phyloP scores from a whole-genome alignment of 2,797 vertebrate genomes.

The Myioborus miniatus region DNA sequence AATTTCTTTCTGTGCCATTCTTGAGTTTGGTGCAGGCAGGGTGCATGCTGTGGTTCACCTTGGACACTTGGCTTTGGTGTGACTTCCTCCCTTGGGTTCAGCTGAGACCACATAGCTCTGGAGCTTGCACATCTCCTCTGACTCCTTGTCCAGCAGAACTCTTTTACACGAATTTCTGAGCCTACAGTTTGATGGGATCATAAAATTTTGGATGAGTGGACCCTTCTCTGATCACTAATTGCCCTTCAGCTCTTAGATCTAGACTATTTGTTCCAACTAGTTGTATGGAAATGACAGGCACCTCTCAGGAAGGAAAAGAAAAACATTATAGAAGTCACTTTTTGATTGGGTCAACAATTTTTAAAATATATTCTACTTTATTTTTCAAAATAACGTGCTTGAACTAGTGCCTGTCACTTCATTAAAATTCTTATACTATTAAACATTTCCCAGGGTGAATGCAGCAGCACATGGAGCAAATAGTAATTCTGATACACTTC shows the following conservation, averaged over 20 bases:
- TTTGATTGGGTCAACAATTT: not conserved
- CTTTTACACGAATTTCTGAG: not conserved
- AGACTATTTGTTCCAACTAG: not conserved
- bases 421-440: not conserved
- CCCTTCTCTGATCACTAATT: not conserved
- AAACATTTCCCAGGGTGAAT: not conserved
- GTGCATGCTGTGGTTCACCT: not conserved
- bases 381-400: not conserved
- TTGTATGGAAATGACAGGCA: not conserved
- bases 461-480: not conserved
- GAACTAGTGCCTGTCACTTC: not conserved
- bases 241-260: not conserved
- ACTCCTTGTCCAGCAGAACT: not conserved
- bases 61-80: not conserved
- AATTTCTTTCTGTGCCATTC: not conserved
- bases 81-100: not conserved
- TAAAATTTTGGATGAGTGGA: not conserved
- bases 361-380: not conserved
- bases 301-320: not conserved
- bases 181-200: fast-evolving
- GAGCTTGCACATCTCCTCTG: not conserved
- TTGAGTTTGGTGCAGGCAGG: not conserved
- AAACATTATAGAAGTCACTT: not conserved
- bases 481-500: not conserved
- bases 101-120: not conserved